These are phyloP conservation scores for Streptopelia turtur DNA, from an alignment of 2,797 vertebrate species.

Conservation along the genomic window DNA sequence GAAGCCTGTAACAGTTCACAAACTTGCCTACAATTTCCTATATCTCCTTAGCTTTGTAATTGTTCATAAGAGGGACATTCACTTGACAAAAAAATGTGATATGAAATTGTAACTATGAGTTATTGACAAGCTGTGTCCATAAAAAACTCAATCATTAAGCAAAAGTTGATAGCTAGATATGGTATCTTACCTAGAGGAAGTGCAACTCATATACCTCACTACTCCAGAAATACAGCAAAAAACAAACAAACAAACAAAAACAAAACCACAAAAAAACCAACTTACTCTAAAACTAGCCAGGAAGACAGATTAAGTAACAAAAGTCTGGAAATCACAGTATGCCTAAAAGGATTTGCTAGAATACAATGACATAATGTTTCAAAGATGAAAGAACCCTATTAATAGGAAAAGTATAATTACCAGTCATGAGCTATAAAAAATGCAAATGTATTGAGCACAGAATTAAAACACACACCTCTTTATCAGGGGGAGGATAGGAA, in stretches of 20 bases:
- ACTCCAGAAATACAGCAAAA: not conserved
- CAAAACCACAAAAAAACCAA: not conserved
- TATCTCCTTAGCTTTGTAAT: not conserved
- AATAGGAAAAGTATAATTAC: constrained; percentile 38
- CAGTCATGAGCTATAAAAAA: constrained; percentile 17
- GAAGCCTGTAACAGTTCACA: not conserved
- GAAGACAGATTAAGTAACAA: constrained; percentile 7
- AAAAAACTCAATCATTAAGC: constrained; percentile 4
- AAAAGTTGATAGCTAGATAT: not conserved
- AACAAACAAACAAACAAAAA: too few species aligned
- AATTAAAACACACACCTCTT: constrained; percentile 9
- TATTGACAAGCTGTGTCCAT: not conserved
- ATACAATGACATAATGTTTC: constrained; percentile 18
- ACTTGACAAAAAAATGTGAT: not conserved
- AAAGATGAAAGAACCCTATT: constrained; percentile 12
- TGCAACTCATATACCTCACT: not conserved
- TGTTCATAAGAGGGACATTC: not conserved
- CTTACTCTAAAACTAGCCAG: not conserved
- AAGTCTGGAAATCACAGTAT: not conserved
- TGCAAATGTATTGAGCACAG: constrained; percentile 19
- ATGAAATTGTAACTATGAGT: not conserved
- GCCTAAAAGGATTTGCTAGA: constrained; percentile 2
- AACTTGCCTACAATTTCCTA: not conserved
- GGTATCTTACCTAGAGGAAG: not conserved
- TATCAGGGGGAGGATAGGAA: constrained; percentile 23